These are phyloP conservation scores for Subanguina moxae DNA, from an alignment of 1,140 invertebrate genomes.

Conservation along the genomic window DNA sequence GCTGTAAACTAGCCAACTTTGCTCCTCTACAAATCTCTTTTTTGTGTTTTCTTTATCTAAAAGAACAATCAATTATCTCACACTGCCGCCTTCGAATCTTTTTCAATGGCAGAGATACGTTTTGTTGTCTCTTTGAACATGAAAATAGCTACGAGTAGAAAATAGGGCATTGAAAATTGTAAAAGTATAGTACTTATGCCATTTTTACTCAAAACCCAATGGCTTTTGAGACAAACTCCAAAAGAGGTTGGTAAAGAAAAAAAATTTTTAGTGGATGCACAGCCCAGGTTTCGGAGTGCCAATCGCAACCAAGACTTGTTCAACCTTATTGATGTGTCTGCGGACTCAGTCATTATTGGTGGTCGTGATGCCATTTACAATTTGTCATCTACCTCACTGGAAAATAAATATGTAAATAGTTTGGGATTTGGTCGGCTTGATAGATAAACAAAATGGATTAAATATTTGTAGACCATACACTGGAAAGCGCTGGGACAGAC, in stretches of 20 bases:
- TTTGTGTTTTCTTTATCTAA: no score
- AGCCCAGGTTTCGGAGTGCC: slow-evolving; percentile 26
- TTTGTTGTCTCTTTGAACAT: no score
- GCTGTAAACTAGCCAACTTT: no score
- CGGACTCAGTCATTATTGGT: slow-evolving; percentile 81
- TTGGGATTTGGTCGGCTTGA: neutral
- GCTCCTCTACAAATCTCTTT: no score
- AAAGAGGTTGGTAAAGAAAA: slow-evolving; percentile 7
- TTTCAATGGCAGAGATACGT: no score
- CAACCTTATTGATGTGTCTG: slow-evolving; percentile 78
- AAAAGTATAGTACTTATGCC: neutral
- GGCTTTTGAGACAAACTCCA: neutral
- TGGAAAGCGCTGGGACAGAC: slow-evolving; percentile 79
- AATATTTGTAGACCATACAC: slow-evolving; percentile 70
- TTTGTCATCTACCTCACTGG: slow-evolving; percentile 39
- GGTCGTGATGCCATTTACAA: slow-evolving; percentile 63
- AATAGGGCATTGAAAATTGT: neutral
- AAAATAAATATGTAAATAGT: slow-evolving; percentile 37
- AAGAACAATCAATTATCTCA: no score
- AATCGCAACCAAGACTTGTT: slow-evolving; percentile 71
- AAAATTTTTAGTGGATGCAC: slow-evolving; percentile 29
- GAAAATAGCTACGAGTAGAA: neutral
- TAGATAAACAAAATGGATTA: neutral
- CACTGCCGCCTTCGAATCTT: no score
- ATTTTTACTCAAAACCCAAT: slow-evolving; percentile 14